Percentiles rank a stretch among this genome's conserved stretches.
phyloP scores from a whole-genome alignment of 1,140 invertebrate species.

The Nymphalis io region DNA sequence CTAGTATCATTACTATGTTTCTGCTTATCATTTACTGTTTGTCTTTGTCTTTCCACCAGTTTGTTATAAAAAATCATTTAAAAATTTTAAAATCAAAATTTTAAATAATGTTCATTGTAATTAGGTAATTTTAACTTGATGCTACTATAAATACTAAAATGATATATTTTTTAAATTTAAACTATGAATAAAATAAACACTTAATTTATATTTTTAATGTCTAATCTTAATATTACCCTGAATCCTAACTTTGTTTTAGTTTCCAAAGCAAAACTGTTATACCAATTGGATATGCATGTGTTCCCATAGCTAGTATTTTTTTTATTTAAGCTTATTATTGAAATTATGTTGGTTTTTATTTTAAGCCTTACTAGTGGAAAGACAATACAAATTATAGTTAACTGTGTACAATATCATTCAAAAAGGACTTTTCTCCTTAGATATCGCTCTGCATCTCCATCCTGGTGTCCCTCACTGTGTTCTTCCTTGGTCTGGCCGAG shows the following conservation, averaged over 20 bases:
- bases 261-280: background rate
- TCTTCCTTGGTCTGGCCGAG: constrained; percentile 97
- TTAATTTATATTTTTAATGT: too few relatives aligned
- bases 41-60: constrained; percentile 71
- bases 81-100: background rate
- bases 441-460: constrained; percentile 97
- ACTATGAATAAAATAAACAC: too few relatives aligned
- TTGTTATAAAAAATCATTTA: background rate
- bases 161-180: too few relatives aligned
- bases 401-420: constrained; percentile 52
- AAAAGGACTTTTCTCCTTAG: constrained; percentile 80
- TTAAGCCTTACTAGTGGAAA: constrained; percentile 43
- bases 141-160: background rate
- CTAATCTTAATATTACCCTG: too few relatives aligned
- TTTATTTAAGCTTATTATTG: background rate
- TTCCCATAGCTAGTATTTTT: too few relatives aligned
- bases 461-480: constrained; percentile 97
- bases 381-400: constrained; percentile 41
- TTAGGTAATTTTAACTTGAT: background rate
- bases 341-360: constrained; percentile 7
- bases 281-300: background rate
- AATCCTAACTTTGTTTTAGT: background rate
- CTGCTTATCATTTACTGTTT: constrained; percentile 61
- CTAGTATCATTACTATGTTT: constrained; percentile 61
- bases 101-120: background rate